These are phyloP conservation scores for Mallotus villosus DNA, from an alignment of 2,797 vertebrate species.

Conservation along the genomic window DNA sequence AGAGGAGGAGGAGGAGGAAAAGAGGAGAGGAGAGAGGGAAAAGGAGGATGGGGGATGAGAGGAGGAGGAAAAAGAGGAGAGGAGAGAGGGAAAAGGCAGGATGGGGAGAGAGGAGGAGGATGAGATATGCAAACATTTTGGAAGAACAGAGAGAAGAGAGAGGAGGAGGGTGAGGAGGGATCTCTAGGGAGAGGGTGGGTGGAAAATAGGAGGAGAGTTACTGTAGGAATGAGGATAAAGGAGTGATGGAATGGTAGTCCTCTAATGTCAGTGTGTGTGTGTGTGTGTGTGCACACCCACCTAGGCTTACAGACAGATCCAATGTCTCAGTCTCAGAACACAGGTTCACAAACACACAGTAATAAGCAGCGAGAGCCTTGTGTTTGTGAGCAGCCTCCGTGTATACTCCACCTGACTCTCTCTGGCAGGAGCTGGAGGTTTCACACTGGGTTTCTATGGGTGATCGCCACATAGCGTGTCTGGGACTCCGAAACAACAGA, in stretches of 20 bases:
- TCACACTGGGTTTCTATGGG: not conserved
- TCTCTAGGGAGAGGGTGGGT: constrained; percentile 9
- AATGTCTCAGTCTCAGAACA: too few species aligned
- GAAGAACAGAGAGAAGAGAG: not conserved
- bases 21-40: constrained; percentile 32
- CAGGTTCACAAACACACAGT: too few species aligned
- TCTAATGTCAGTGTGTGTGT: too few species aligned
- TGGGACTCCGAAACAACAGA: not conserved
- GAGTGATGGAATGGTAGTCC: not conserved
- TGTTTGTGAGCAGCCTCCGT: too few species aligned
- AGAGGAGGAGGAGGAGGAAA: constrained; percentile 19
- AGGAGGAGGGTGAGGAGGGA: constrained; percentile 7
- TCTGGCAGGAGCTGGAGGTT: not conserved
- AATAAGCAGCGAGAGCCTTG: too few species aligned
- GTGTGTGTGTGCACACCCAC: too few species aligned
- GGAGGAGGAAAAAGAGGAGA: constrained; percentile 13
- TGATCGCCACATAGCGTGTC: not conserved
- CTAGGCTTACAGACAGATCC: too few species aligned
- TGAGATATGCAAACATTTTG: constrained; percentile 12
- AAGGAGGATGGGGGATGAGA: too few species aligned
- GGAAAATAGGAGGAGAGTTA: constrained; percentile 30
- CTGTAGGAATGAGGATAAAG: constrained; percentile 2
- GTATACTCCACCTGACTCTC: too few species aligned
- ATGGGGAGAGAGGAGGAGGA: too few species aligned
- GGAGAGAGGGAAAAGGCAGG: constrained; percentile 21